Conservation (phyloP, 1,140 invertebrate genomes). For the Oreohelix idahoensis region DNA sequence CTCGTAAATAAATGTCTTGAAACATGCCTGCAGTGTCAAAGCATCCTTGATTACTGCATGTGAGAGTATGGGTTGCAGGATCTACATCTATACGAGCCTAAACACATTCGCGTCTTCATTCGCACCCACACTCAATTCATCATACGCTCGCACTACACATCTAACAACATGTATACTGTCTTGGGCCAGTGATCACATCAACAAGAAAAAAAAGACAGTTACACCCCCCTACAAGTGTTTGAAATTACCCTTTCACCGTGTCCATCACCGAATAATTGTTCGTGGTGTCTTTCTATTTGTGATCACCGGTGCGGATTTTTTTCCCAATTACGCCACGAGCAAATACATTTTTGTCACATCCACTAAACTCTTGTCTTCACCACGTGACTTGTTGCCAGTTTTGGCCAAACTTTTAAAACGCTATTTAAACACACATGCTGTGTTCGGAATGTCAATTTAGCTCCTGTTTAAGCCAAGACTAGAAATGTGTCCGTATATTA, state of each 20-base stretch:
- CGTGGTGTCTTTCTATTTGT: neutral
- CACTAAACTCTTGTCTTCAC: neutral
- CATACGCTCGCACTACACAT: no score
- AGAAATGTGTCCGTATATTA: no score
- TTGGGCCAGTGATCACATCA: no score
- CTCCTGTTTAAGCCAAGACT: neutral
- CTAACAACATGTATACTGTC: no score
- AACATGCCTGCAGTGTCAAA: no score
- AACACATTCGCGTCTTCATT: no score
- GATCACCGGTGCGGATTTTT: neutral
- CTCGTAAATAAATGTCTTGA: no score
- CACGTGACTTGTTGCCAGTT: neutral
- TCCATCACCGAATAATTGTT: neutral
- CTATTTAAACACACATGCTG: neutral
- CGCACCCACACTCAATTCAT: no score
- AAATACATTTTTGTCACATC: neutral
- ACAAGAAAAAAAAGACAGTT: no score
- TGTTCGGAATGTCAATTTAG: neutral
- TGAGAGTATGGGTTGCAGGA: no score
- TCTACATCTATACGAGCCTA: no score
- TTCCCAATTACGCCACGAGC: neutral
- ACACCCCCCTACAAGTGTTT: neutral
- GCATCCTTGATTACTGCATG: no score
- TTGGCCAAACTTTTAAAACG: neutral
- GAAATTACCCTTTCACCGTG: conserved; percentile 1